phyloP scores from a whole-genome alignment of 2,113 vertebrate species.

The Labrus mixtus region DNA sequence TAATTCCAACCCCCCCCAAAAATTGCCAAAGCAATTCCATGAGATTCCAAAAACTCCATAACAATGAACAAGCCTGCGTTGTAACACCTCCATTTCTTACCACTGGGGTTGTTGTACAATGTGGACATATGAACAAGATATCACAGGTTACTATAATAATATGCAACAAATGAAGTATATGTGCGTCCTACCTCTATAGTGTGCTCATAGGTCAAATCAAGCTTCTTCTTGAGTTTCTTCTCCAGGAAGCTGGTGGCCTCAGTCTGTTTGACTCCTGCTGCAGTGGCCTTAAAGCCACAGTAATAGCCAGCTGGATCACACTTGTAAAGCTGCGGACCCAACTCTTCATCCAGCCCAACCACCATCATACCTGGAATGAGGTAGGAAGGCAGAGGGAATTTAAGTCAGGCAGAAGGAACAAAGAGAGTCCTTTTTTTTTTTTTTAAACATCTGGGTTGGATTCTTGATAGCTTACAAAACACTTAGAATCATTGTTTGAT shows the following conservation, averaged over 20 bases:
- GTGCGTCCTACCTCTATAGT: slow-evolving; percentile 90
- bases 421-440: background rate
- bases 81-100: too few species aligned
- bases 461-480: background rate
- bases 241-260: slow-evolving; percentile 99
- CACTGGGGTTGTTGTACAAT: too few species aligned
- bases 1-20: too few species aligned
- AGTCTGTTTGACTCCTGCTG: slow-evolving; percentile 97
- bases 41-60: too few species aligned
- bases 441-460: background rate
- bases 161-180: too few species aligned
- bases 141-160: background rate
- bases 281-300: slow-evolving; percentile 98
- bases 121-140: too few species aligned
- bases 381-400: background rate
- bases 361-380: slow-evolving; percentile 93
- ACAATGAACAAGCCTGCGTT: too few species aligned
- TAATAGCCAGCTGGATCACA: slow-evolving; percentile 98
- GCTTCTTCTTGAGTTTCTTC: slow-evolving; percentile 99
- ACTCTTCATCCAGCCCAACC: slow-evolving; percentile 95
- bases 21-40: too few species aligned
- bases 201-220: slow-evolving; percentile 97
- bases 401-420: background rate
- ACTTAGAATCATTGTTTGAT: background rate
- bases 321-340: slow-evolving; percentile 96